These are phyloP conservation scores for Leguminivora glycinivorella DNA, from an alignment of 1,140 invertebrate species.

Conservation along the genomic window DNA sequence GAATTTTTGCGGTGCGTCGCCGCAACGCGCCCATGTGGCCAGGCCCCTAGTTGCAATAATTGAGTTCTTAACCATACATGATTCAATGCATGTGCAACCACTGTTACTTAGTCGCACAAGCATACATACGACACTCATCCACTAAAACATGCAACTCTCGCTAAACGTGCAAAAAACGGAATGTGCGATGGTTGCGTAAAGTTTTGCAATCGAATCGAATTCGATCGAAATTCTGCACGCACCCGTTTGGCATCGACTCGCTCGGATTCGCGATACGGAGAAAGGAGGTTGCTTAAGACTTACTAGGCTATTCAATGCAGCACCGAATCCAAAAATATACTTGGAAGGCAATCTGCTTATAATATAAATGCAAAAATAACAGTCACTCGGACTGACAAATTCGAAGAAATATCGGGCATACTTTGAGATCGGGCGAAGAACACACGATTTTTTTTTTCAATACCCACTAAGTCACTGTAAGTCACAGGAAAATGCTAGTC, in stretches of 20 bases:
- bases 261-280: neutral
- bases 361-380: neutral
- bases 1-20: too few relatives aligned
- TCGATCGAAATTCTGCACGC: conserved; percentile 23
- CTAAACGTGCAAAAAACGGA: conserved; percentile 11
- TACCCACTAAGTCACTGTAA: too few relatives aligned
- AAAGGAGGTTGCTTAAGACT: conserved; percentile 16
- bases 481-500: too few relatives aligned
- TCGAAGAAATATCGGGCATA: too few relatives aligned
- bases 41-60: too few relatives aligned
- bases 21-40: too few relatives aligned
- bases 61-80: neutral
- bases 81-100: neutral
- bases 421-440: too few relatives aligned
- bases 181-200: conserved; percentile 21
- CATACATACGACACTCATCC: conserved; percentile 9
- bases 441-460: too few relatives aligned
- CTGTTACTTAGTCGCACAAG: neutral
- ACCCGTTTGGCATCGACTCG: conserved; percentile 14
- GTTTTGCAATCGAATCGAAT: conserved; percentile 7
- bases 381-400: too few relatives aligned
- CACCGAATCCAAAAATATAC: neutral
- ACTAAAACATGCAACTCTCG: conserved; percentile 10
- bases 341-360: too few relatives aligned
- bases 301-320: neutral